phyloP scores from a whole-genome alignment of 1,140 invertebrate genomes.

The Ganaspis sp. region DNA sequence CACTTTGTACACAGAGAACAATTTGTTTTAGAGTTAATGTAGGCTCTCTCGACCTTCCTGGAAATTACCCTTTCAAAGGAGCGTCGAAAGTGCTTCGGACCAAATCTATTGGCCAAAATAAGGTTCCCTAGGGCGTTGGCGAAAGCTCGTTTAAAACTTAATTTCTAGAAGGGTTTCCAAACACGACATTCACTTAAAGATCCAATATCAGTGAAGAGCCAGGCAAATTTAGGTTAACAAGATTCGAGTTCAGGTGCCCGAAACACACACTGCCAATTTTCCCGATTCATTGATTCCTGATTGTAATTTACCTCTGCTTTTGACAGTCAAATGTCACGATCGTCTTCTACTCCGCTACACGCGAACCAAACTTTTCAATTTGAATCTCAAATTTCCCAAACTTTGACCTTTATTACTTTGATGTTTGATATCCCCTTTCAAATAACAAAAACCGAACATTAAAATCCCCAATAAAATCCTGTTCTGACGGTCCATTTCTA shows the following conservation, averaged over 20 bases:
- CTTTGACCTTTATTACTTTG: not conserved
- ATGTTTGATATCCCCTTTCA: too few relatives aligned
- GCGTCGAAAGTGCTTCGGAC: not conserved
- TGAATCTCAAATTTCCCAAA: not conserved
- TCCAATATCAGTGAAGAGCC: slow-evolving; percentile 24
- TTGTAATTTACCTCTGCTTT: slow-evolving; percentile 46
- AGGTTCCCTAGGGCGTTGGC: slow-evolving; percentile 32
- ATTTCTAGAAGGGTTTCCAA: slow-evolving; percentile 51
- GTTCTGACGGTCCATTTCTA: too few relatives aligned
- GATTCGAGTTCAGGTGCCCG: slow-evolving; percentile 58
- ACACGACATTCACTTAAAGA: slow-evolving; percentile 31
- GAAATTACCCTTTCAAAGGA: not conserved
- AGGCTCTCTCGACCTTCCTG: not conserved
- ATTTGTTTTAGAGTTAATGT: not conserved
- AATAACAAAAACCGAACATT: too few relatives aligned
- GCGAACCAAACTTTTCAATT: not conserved
- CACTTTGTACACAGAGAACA: too few relatives aligned
- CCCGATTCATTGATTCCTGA: slow-evolving; percentile 63
- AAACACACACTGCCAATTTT: slow-evolving; percentile 57
- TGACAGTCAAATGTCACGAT: slow-evolving; percentile 41
- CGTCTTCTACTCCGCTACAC: not conserved
- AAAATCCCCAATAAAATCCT: too few relatives aligned
- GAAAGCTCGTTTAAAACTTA: slow-evolving; percentile 45
- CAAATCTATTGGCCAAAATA: slow-evolving; percentile 42
- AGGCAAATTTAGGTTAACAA: slow-evolving; percentile 56